A percentile compares a stretch with the other conserved stretches of the same genome.
These are phyloP conservation scores for Heterochromis multidens DNA, from an alignment of 2,113 vertebrate species.

Conservation along the genomic window DNA sequence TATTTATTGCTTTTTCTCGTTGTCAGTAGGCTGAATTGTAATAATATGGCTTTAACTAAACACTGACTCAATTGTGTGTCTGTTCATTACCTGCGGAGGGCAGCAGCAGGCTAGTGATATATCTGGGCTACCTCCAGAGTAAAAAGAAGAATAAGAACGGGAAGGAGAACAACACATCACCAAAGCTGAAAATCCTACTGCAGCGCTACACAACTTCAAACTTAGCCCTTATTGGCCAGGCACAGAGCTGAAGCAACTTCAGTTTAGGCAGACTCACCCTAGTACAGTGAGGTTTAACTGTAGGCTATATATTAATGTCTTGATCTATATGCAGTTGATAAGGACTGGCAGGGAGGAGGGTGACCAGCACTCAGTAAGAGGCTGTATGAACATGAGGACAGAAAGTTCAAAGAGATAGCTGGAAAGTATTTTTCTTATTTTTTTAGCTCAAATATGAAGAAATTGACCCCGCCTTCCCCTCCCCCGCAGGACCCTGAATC, in stretches of 20 bases:
- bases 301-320: background rate
- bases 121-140: background rate
- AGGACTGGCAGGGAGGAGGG: background rate
- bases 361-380: background rate
- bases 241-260: background rate
- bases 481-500: too few species aligned
- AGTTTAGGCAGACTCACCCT: background rate
- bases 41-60: background rate
- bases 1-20: background rate
- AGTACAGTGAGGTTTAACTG: background rate
- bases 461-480: background rate
- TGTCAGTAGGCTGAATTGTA: background rate
- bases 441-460: background rate
- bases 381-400: background rate
- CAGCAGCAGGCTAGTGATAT: conserved; percentile 51
- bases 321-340: background rate
- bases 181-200: background rate
- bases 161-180: background rate
- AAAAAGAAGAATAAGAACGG: conserved; percentile 30
- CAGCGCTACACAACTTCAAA: background rate
- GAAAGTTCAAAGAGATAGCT: background rate
- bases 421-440: accelerated
- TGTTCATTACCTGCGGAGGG: conserved; percentile 42
- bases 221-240: too few species aligned
- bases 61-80: background rate